Evolutionary conservation across 2,888 invertebrate genomes (phyloP), one percentile per base, ranked within the genome.

Genomic region (Ariolimax columbianus): DNA sequence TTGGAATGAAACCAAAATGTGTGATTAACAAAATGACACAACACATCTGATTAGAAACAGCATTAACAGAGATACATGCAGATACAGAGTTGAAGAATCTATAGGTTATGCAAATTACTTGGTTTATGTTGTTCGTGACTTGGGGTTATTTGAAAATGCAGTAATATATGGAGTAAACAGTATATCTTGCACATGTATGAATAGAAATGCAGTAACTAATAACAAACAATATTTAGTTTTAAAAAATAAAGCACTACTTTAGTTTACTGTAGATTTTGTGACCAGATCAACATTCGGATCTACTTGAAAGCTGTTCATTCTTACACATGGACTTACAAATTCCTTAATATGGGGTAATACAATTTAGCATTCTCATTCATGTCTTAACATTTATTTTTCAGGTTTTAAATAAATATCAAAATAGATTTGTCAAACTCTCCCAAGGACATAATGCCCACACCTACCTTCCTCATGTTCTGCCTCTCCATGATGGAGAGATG

Each of bases 401-500:
- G 26, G 11, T 23, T 40, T 26, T 23, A 38, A 72, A 11, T 9
- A 72, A 66, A 63, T 38, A 9, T 66, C 72, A 75, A 51, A 30
- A 19, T 33, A 51, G 33, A 51, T 33, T 33, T 33, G 30, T 4
- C 26, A 33, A 75, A 30, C 3, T 75, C 23, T n/a, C 78, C 40
- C 47, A 26, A 59, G 51, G 26, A 55, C 9, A 3, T 23, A 26
- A n/a, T 26, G 19, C 72, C 51, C 36, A n/a, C 26, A 30, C 77
- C 75, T 90, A 94, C 94, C 94, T 91, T 94, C 94, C 86, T 94
- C 94, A 86, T 93, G 93, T 72, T 93, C 94, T 77, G 92, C 93
- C 66, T 89, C 90, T n/a, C 88, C 91, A 93, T 97, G 97, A 91
- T 97, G 97, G 36, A 97, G 95, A 78, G 97, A 98, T 0, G 99